Evolutionary conservation across 1,140 invertebrate genomes (phyloP).

Genomic region (Sminthurides bifidus): DNA sequence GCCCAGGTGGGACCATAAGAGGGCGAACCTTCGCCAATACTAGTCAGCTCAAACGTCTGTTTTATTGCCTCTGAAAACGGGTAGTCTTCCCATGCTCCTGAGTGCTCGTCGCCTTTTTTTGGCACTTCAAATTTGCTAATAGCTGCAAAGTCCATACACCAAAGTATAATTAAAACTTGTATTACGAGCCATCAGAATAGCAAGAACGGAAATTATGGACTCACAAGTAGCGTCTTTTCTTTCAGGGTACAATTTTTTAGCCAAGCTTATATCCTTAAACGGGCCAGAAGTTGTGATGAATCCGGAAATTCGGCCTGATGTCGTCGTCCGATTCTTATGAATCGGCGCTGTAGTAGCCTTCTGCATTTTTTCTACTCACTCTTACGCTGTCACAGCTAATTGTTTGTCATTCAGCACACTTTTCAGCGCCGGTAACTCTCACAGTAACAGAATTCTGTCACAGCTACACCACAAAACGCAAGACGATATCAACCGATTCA

Average conservation of each 20-base stretch:
- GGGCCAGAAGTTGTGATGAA: slow-evolving; percentile 41
- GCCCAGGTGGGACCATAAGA: slow-evolving; percentile 44
- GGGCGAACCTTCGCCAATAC: no score
- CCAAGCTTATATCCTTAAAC: slow-evolving; percentile 20
- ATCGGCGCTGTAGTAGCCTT: slow-evolving; percentile 19
- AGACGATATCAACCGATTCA: no score
- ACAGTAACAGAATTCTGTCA: no score
- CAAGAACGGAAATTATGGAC: no score
- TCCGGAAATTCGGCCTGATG: slow-evolving; percentile 42
- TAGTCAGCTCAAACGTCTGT: background rate
- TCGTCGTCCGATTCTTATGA: slow-evolving; percentile 41
- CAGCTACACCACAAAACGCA: no score
- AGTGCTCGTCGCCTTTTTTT: no score
- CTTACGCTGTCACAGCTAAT: no score
- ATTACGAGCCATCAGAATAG: background rate
- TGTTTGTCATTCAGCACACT: no score
- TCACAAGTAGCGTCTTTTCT: no score
- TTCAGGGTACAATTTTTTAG: slow-evolving; percentile 5
- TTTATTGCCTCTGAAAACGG: background rate
- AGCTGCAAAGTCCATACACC: no score
- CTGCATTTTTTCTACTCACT: no score
- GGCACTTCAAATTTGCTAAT: background rate
- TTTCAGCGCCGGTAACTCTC: no score
- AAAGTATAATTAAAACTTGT: background rate
- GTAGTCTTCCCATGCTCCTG: slow-evolving; percentile 15